Percentiles rank a stretch among this genome's conserved stretches.
Conservation (phyloP, 2,888 invertebrate genomes). For the Aphrophora alni region DNA sequence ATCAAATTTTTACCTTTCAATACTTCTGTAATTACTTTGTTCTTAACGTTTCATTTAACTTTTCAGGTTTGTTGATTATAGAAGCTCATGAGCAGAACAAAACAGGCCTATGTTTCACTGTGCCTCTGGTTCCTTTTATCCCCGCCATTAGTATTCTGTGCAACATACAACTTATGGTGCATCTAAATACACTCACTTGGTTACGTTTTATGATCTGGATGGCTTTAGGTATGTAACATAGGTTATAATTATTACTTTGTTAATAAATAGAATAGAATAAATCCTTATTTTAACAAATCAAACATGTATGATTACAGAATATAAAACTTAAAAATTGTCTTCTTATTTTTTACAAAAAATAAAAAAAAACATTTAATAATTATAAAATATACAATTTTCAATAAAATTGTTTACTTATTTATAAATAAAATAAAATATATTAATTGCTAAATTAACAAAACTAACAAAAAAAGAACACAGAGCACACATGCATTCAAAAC, state of each 20-base stretch:
- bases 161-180: slow-evolving; percentile 84
- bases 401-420: too few species aligned
- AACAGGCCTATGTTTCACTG: slow-evolving; percentile 73
- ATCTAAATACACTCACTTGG: slow-evolving; percentile 82
- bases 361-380: too few species aligned
- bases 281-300: too few species aligned
- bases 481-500: too few species aligned
- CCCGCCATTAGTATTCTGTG: slow-evolving; percentile 81
- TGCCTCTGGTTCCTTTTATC: slow-evolving; percentile 80
- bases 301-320: too few species aligned
- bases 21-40: background rate
- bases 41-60: background rate
- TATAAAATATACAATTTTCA: too few species aligned
- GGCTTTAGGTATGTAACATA: slow-evolving; percentile 68
- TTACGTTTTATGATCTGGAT: slow-evolving; percentile 87
- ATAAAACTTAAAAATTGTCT: too few species aligned
- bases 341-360: too few species aligned
- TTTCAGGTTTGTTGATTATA: slow-evolving; percentile 72
- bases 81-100: slow-evolving; percentile 79
- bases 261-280: slow-evolving; percentile 20
- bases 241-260: background rate
- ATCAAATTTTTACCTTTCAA: too few species aligned
- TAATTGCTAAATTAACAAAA: too few species aligned
- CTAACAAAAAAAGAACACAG: too few species aligned
- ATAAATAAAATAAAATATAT: too few species aligned